Evolutionary conservation across 2,797 vertebrate genomes (phyloP), one percentile per base, ranked within the genome.

Genomic region (Varecia variegata): DNA sequence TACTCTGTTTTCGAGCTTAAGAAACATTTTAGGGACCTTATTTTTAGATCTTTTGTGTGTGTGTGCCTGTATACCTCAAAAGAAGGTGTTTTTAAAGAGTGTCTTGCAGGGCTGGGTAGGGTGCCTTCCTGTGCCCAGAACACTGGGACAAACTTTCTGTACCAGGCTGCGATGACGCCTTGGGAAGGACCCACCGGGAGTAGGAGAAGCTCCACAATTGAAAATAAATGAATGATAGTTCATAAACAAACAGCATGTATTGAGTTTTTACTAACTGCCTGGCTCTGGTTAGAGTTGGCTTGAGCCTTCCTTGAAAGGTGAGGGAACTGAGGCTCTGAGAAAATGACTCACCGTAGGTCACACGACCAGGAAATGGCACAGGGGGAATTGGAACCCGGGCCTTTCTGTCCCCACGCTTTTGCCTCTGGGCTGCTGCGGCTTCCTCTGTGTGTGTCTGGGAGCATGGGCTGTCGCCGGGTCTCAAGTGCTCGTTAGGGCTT

Each of bases 401-500:
- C 73, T 76, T 40, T 47, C 9, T 0, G 0, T 3, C 47, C 30
- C 35, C 3, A 1, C 6, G 54, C 73, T 25, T 13, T 0, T 14
- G 11, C 0, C 0, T 27, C 74, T 43, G 40, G 4, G 80, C 68
- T 35, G 45, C 1, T 0, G 4, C 4, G 23, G 18, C 35, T 50
- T 52, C 43, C 52, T 27, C 38, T 6, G 30, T 1, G 40, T 0
- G 0, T 18, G 52, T 47, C 40, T 76, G 50, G 58, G 58, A 21
- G 23, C 38, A 8, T 0, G 3, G 62, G 0, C 35, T 56, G 2
- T 68, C 65, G 21, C 27, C 2, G 2, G 38, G 14, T n/a, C 38
- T 80, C 11, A 3, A 35, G 70, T 0, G 2, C 52, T 43, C 50
- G 18, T 47, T 17, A 9, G 54, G 13, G 67, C 7, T 67, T 40